Conservation (phyloP, 2,113 vertebrate genomes). For the Atherinomorus stipes region DNA sequence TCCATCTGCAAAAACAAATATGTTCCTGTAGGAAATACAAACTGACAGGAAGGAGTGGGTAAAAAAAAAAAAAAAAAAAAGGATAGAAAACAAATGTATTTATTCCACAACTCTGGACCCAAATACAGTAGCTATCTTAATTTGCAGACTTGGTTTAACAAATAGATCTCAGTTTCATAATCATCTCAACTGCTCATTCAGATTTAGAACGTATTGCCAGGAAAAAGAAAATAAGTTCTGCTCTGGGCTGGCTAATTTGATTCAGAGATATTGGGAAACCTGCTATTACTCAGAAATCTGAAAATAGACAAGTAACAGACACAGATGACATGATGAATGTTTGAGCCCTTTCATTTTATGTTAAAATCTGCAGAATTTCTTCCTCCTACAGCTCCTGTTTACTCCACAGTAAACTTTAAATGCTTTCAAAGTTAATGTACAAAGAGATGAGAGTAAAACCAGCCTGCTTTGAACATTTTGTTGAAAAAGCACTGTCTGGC, state of each 20-base stretch:
- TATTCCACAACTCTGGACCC: neutral
- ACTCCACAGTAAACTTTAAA: neutral
- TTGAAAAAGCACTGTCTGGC: constrained; percentile 18
- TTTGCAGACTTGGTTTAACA: neutral
- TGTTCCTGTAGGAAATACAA: no score
- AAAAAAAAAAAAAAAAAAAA: neutral
- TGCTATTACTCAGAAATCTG: neutral
- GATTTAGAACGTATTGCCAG: constrained; percentile 6
- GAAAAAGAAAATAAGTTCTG: constrained; percentile 8
- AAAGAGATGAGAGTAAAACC: neutral
- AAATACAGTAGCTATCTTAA: neutral
- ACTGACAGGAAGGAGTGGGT: neutral
- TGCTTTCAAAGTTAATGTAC: neutral
- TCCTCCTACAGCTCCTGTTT: no score
- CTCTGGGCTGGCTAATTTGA: neutral
- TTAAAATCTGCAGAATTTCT: no score
- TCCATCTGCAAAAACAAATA: no score
- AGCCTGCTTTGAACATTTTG: neutral
- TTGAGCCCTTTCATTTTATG: neutral
- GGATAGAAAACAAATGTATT: no score
- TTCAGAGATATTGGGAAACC: neutral
- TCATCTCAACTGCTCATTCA: neutral
- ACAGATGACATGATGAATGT: neutral
- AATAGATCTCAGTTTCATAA: constrained; percentile 6
- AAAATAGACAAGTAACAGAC: neutral